Conservation (phyloP, 2,113 vertebrate species). For the Toxotes chatareus region DNA sequence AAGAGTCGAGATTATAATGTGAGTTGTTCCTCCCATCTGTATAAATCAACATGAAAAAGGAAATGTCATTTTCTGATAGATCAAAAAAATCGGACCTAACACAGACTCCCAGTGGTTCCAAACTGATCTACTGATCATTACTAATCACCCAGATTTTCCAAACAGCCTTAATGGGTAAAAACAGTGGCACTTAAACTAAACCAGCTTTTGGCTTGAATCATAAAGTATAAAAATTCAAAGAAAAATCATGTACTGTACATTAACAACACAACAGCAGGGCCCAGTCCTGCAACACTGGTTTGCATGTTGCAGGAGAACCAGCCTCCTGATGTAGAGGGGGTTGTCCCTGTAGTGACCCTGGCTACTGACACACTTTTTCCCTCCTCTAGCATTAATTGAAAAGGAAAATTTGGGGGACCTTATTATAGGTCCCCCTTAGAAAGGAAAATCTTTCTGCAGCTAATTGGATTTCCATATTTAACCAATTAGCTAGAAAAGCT, state of each 20-base stretch:
- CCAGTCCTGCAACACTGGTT: not conserved
- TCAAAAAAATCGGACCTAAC: no score
- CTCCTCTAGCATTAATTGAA: conserved; percentile 61
- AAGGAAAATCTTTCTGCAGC: conserved; percentile 66
- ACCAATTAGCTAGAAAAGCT: conserved; percentile 83
- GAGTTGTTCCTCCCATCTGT: no score
- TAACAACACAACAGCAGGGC: not conserved
- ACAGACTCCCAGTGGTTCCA: no score
- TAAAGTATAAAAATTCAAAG: not conserved
- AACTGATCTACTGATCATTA: not conserved
- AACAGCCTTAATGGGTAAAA: not conserved
- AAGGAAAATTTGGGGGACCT: conserved; percentile 68
- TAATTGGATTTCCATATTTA: conserved; percentile 87
- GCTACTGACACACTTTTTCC: conserved; percentile 68
- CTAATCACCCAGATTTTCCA: not conserved
- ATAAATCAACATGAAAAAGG: no score
- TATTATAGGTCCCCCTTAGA: conserved; percentile 47
- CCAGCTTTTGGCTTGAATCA: not conserved
- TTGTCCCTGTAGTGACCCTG: conserved; percentile 63
- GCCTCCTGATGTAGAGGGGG: conserved; percentile 22
- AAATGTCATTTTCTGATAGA: no score
- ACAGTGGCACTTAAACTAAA: not conserved
- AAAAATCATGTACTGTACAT: not conserved
- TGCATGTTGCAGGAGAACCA: conserved; percentile 17
- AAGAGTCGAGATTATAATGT: no score